A percentile compares a stretch with the other conserved stretches of the same genome.
phyloP scores from a whole-genome alignment of 2,888 invertebrate species.

The Drosophila stalkeri region DNA sequence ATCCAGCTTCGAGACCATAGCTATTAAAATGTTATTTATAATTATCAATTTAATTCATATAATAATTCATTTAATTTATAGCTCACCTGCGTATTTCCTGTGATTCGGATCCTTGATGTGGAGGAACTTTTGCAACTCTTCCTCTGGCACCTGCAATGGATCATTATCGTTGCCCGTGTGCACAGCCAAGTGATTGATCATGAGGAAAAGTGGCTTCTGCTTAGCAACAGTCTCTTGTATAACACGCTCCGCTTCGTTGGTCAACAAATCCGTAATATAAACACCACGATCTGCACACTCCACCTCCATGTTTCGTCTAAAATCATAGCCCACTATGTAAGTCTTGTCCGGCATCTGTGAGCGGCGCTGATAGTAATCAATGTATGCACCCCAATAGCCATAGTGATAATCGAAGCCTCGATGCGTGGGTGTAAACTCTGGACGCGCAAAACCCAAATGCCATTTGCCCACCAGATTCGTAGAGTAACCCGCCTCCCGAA shows the following conservation, averaged over 20 bases:
- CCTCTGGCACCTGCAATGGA: slow-evolving; percentile 89
- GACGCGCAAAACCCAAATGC: slow-evolving; percentile 92
- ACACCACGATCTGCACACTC: slow-evolving; percentile 86
- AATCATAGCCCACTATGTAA: slow-evolving; percentile 85
- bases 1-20: slow-evolving; percentile 94
- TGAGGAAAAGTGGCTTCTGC: slow-evolving; percentile 89
- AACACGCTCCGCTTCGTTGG: slow-evolving; percentile 88
- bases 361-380: slow-evolving; percentile 92
- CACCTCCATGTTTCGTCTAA: slow-evolving; percentile 86
- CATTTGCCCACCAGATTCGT: slow-evolving; percentile 96
- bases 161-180: slow-evolving; percentile 91
- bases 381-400: slow-evolving; percentile 93
- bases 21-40: slow-evolving; percentile 84
- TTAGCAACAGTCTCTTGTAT: slow-evolving; percentile 84
- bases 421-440: slow-evolving; percentile 87
- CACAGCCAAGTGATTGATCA: slow-evolving; percentile 92
- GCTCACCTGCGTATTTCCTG: slow-evolving; percentile 89
- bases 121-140: slow-evolving; percentile 89
- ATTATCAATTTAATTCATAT: not conserved
- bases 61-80: not conserved
- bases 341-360: slow-evolving; percentile 84
- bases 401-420: slow-evolving; percentile 93
- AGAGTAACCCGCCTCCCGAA: slow-evolving; percentile 90
- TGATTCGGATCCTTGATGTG: slow-evolving; percentile 89
- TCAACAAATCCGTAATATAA: slow-evolving; percentile 91